Conservation (phyloP, 2,888 invertebrate genomes). For the Orthosia gothica region DNA sequence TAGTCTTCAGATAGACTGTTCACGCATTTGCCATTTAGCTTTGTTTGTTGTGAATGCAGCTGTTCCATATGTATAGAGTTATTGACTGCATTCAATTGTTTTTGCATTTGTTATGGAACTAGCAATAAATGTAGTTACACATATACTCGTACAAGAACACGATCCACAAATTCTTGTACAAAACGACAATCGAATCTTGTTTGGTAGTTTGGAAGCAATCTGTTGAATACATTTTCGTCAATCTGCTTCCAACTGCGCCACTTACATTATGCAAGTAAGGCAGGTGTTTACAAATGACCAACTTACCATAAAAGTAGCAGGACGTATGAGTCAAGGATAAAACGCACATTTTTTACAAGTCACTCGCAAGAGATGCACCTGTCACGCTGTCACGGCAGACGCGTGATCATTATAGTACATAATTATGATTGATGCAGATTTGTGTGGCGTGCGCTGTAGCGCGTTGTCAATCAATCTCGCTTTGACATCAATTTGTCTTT, state of each 20-base stretch:
- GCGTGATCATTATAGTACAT: conserved; percentile 20
- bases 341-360: conserved; percentile 32
- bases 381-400: conserved; percentile 32
- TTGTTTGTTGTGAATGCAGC: background rate
- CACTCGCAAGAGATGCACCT: conserved; percentile 26
- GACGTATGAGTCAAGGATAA: conserved; percentile 5
- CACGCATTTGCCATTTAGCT: conserved; percentile 4
- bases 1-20: background rate
- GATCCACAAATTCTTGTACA: background rate
- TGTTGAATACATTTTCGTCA: background rate
- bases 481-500: conserved; percentile 18
- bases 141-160: background rate
- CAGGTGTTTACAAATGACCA: conserved; percentile 8
- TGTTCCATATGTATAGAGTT: conserved; percentile 5
- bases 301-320: background rate
- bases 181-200: background rate
- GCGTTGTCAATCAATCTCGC: conserved; percentile 18
- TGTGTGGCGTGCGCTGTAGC: background rate
- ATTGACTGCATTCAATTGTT: background rate
- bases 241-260: background rate
- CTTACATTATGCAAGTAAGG: background rate
- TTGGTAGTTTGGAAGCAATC: background rate
- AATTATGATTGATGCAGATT: conserved; percentile 48
- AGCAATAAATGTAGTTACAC: background rate
- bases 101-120: background rate